phyloP scores from a whole-genome alignment of 2,797 vertebrate genomes.

The Phoeniculus purpureus region DNA sequence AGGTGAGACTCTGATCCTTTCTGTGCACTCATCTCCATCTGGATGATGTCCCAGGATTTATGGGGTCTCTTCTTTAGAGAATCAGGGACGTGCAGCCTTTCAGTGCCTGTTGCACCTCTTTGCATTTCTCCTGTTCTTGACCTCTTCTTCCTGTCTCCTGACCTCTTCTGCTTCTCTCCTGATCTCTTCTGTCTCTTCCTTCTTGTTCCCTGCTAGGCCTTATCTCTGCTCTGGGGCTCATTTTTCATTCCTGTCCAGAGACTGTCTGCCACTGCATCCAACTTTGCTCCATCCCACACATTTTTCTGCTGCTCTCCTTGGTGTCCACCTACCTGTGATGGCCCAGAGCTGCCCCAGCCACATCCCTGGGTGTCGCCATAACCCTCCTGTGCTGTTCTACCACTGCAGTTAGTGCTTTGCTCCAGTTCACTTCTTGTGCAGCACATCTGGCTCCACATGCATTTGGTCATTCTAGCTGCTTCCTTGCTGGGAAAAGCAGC shows the following conservation, averaged over 20 bases:
- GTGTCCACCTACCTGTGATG: neutral
- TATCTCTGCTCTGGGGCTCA: neutral
- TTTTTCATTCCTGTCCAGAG: neutral
- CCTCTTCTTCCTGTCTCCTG: neutral
- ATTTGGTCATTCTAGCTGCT: neutral
- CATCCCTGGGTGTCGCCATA: accelerated
- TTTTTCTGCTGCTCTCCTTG: neutral
- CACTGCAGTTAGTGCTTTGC: neutral
- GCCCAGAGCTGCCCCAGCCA: neutral
- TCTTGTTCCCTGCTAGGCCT: neutral
- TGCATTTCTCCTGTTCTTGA: accelerated
- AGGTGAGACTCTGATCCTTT: neutral
- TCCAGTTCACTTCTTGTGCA: neutral
- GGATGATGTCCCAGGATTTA: too few species aligned
- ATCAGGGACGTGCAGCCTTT: neutral
- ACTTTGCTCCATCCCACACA: neutral
- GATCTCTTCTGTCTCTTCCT: neutral
- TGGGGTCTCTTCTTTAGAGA: accelerated
- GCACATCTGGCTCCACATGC: neutral
- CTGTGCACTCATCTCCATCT: accelerated
- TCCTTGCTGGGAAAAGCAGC: neutral
- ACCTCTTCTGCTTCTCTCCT: neutral
- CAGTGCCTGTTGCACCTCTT: neutral
- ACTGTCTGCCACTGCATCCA: neutral
- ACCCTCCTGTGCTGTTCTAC: neutral